Conservation (phyloP, 2,888 invertebrate species). For the Ennomos fuscantarius region DNA sequence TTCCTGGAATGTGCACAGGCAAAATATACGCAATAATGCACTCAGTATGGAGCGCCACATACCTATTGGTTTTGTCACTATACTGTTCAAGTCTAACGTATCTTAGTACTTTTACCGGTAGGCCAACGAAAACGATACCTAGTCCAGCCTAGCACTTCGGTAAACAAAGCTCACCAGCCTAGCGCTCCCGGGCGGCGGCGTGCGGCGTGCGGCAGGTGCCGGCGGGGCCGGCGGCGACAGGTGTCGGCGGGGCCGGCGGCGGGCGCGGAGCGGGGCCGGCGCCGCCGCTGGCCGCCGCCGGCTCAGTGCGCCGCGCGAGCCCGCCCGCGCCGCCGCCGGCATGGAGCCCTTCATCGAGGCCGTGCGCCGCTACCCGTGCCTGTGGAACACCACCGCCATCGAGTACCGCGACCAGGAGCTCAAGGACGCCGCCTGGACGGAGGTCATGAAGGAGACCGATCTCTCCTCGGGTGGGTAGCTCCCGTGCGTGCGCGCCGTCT, state of each 20-base stretch:
- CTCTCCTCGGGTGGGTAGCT: constrained; percentile 77
- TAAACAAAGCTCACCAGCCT: too few species aligned
- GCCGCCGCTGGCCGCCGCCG: constrained; percentile 29
- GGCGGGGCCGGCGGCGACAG: constrained; percentile 28
- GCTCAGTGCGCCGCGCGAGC: constrained; percentile 32
- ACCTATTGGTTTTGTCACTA: too few species aligned
- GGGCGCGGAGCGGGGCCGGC: constrained; percentile 46
- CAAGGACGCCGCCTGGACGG: constrained; percentile 79
- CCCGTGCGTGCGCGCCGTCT: neutral
- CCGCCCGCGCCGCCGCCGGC: constrained; percentile 39
- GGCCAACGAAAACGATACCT: too few species aligned
- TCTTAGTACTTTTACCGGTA: too few species aligned
- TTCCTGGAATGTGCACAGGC: too few species aligned
- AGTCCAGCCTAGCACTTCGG: too few species aligned
- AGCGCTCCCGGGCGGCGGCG: constrained; percentile 1
- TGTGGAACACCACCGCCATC: constrained; percentile 79
- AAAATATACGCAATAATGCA: too few species aligned
- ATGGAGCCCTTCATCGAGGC: constrained; percentile 79
- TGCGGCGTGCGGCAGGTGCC: constrained; percentile 24
- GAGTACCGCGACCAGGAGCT: constrained; percentile 82
- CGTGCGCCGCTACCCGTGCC: constrained; percentile 77
- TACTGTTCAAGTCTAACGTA: too few species aligned
- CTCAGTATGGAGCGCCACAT: too few species aligned
- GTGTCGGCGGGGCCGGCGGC: constrained; percentile 29
- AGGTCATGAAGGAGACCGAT: constrained; percentile 78